Conservation (phyloP, 2,113 vertebrate genomes). For the Psilopsiagon aurifrons region DNA sequence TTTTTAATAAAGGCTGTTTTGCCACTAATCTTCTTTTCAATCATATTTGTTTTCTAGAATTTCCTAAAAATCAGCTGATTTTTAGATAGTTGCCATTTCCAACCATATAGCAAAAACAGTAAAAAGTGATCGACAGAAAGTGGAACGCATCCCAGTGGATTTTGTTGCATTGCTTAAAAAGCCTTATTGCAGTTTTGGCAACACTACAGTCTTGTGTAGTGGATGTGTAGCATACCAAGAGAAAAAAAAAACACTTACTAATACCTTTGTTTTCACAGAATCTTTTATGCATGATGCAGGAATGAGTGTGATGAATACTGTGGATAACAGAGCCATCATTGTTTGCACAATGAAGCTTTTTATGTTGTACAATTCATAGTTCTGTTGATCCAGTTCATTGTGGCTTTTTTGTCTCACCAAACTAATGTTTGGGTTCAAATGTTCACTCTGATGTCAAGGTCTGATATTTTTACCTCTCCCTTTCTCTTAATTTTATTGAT, state of each 20-base stretch:
- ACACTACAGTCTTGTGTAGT: not conserved
- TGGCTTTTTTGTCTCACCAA: not conserved
- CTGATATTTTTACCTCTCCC: conserved; percentile 39
- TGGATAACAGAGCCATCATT: not conserved
- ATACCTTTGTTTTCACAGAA: not conserved
- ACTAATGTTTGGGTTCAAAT: conserved; percentile 29
- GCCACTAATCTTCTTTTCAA: not conserved
- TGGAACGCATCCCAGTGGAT: not conserved
- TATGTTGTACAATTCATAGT: not conserved
- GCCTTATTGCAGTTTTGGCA: not conserved
- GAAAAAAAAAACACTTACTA: not conserved
- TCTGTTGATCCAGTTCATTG: not conserved
- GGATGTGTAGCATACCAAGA: not conserved
- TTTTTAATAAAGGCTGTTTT: not conserved
- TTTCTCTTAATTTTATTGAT: conserved; percentile 42
- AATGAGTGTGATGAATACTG: not conserved
- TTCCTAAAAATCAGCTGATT: not conserved
- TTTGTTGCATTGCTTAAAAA: not conserved
- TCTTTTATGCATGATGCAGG: rapidly evolving
- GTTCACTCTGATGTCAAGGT: conserved; percentile 29
- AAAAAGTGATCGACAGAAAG: not conserved
- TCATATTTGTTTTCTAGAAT: not conserved
- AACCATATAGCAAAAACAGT: not conserved
- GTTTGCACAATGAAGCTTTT: not conserved
- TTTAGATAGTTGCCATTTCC: not conserved